A percentile compares a stretch with the other conserved stretches of the same genome.
phyloP scores from a whole-genome alignment of 2,113 vertebrate genomes.

The Hystrix cristata region DNA sequence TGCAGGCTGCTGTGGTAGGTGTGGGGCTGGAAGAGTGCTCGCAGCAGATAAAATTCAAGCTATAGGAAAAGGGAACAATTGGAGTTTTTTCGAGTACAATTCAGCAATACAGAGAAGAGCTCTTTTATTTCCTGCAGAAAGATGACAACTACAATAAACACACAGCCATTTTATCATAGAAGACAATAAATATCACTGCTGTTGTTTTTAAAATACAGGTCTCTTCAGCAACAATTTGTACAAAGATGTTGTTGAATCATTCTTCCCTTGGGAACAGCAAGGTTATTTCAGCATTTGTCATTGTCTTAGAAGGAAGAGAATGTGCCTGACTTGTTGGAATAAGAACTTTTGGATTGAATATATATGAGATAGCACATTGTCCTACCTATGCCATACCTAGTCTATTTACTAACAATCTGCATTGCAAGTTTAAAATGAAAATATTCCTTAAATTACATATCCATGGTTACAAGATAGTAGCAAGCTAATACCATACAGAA shows the following conservation, averaged over 20 bases:
- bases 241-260: neutral
- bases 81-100: neutral
- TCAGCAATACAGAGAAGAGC: neutral
- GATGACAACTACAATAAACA: neutral
- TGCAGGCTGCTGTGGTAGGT: neutral
- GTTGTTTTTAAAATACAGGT: constrained; percentile 63
- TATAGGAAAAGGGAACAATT: neutral
- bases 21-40: neutral
- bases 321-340: neutral
- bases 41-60: neutral
- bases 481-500: neutral
- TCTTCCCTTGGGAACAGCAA: constrained; percentile 24
- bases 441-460: neutral
- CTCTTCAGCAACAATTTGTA: constrained; percentile 50
- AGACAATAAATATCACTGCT: constrained; percentile 14
- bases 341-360: neutral
- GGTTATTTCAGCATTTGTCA: constrained; percentile 43
- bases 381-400: neutral
- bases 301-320: neutral
- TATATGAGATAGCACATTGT: neutral
- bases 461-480: neutral
- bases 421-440: neutral
- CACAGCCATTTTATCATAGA: neutral
- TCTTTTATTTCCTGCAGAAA: neutral
- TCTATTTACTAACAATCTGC: neutral